These are phyloP conservation scores for Sebastes trivittatus DNA, from an alignment of 2,797 vertebrate genomes.

Conservation along the genomic window DNA sequence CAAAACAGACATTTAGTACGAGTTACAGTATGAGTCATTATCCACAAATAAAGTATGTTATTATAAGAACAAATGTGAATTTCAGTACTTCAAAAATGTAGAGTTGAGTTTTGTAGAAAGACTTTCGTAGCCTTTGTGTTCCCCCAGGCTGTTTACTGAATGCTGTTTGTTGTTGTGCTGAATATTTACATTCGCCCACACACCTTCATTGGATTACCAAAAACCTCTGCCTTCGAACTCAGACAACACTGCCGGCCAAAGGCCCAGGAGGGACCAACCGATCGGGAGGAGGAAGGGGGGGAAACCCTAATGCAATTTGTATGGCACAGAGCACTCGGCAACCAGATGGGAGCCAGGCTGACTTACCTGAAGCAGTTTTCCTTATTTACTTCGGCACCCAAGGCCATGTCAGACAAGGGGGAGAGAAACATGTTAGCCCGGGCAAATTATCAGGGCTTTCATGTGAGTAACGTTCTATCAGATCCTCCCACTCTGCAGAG, in stretches of 20 bases:
- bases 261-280: conserved; percentile 44
- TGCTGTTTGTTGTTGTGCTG: conserved; percentile 54
- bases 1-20: background rate
- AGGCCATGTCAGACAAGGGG: conserved; percentile 72
- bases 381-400: conserved; percentile 78
- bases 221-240: conserved; percentile 46
- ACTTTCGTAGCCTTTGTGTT: conserved; percentile 39
- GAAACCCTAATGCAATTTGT: conserved; percentile 69
- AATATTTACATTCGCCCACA: conserved; percentile 71
- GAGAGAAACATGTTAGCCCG: conserved; percentile 65
- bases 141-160: conserved; percentile 67
- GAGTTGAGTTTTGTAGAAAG: conserved; percentile 34
- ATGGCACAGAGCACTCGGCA: conserved; percentile 49
- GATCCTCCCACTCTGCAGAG: conserved; percentile 74
- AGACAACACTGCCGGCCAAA: conserved; percentile 47
- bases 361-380: conserved; percentile 69
- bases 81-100: background rate
- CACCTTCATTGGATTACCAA: conserved; percentile 66
- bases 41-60: background rate
- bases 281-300: conserved; percentile 25
- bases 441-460: conserved; percentile 75
- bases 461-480: conserved; percentile 74
- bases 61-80: conserved; percentile 7
- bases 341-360: conserved; percentile 62
- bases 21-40: background rate